Percentiles rank a stretch among this genome's conserved stretches.
phyloP scores from a whole-genome alignment of 1,140 invertebrate species.

The Atta colombica region DNA sequence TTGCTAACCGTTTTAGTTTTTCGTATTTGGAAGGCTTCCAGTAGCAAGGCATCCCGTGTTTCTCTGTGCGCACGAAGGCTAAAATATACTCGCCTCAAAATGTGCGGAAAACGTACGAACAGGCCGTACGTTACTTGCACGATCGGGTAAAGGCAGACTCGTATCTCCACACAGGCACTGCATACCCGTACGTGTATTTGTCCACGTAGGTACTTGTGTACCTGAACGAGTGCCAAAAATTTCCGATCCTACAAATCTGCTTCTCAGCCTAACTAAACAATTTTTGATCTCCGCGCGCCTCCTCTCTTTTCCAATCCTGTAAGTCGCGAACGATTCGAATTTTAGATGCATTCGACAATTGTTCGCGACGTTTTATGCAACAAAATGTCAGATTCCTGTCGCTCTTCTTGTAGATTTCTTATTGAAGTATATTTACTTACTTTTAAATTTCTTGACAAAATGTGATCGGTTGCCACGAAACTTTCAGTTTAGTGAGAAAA shows the following conservation, averaged over 20 bases:
- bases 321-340: background rate
- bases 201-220: slow-evolving; percentile 38
- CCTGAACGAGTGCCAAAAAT: slow-evolving; percentile 65
- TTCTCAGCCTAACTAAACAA: slow-evolving; percentile 52
- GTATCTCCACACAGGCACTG: background rate
- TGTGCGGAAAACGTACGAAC: slow-evolving; percentile 79
- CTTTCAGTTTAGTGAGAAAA: background rate
- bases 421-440: no score
- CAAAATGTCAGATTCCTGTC: background rate
- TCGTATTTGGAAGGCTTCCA: slow-evolving; percentile 83
- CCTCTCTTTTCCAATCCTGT: background rate
- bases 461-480: background rate
- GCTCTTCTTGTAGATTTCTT: background rate
- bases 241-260: slow-evolving; percentile 12
- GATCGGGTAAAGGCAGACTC: background rate
- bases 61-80: slow-evolving; percentile 52
- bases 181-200: slow-evolving; percentile 24
- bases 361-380: background rate
- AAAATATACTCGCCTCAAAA: slow-evolving; percentile 80
- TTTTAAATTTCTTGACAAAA: background rate
- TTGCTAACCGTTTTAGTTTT: slow-evolving; percentile 82
- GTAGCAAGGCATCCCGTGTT: slow-evolving; percentile 57
- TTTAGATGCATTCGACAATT: background rate
- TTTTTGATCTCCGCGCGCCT: background rate
- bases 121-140: slow-evolving; percentile 69